Evolutionary conservation across 2,113 vertebrate species (phyloP), one percentile per base, ranked within the genome.

Genomic region (Zeus faber): DNA sequence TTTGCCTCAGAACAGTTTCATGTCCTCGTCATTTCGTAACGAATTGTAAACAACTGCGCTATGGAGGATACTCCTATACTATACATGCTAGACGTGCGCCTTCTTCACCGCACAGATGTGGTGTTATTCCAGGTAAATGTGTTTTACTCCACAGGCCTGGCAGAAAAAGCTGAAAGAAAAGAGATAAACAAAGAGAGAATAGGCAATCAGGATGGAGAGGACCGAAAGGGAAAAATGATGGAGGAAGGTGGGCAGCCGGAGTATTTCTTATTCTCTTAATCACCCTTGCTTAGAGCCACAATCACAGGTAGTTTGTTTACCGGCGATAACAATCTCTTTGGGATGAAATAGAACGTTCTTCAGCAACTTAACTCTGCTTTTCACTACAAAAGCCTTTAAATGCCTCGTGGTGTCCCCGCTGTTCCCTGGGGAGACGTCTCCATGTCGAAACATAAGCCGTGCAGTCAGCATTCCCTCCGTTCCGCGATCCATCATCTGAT

Each of bases 1-100:
- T 22, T 24, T 49, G 33, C 62, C 79, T 58, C 44, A 45, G 57
- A 50, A 50, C 58, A 79, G 79, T 64, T 58, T 68, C 70, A 75
- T 79, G 79, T 72, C 21, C 55, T 75, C 46, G 16, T 39, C 48
- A 33, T n/a, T n/a, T n/a, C n/a, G n/a, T n/a, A n/a, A n/a, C n/a
- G n/a, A n/a, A n/a, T n/a, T n/a, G n/a, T n/a, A n/a, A n/a, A n/a
- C n/a, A n/a, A n/a, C n/a, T n/a, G n/a, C n/a, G n/a, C n/a, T n/a
- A n/a, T n/a, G n/a, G n/a, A n/a, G n/a, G n/a, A n/a, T n/a, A n/a
- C n/a, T n/a, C n/a, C n/a, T n/a, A n/a, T n/a, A n/a, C n/a, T n/a
- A n/a, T n/a, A n/a, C n/a, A n/a, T n/a, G n/a, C n/a, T n/a, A n/a
- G n/a, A n/a, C n/a, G n/a, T n/a, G n/a, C n/a, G n/a, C n/a, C n/a